Conservation (phyloP, 2,113 vertebrate genomes). For the Dasyprocta punctata region DNA sequence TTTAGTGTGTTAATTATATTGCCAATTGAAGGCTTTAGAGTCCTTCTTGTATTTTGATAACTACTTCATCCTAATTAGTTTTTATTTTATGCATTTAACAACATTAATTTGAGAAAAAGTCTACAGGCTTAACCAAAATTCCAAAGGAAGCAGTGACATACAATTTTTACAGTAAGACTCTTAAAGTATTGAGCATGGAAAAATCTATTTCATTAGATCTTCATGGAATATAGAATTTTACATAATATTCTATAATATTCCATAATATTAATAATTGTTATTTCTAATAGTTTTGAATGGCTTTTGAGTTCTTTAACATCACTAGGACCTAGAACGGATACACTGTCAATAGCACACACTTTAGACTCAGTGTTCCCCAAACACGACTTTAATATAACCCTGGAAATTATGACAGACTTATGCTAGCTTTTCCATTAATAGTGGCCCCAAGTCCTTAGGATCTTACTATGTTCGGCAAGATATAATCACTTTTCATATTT, state of each 20-base stretch:
- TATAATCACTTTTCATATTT: not conserved
- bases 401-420: not conserved
- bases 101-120: not conserved
- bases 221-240: not conserved
- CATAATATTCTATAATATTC: not conserved
- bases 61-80: not conserved
- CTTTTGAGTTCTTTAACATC: not conserved
- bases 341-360: not conserved
- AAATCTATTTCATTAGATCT: not conserved
- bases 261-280: not conserved
- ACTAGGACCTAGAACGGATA: not conserved
- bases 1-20: slow-evolving; percentile 33
- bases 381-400: not conserved
- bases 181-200: not conserved
- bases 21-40: not conserved
- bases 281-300: not conserved
- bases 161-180: slow-evolving; percentile 25
- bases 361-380: not conserved
- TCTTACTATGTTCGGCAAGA: not conserved
- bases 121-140: not conserved
- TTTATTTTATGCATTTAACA: not conserved
- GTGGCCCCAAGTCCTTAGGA: not conserved
- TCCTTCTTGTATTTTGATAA: slow-evolving; percentile 25
- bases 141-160: not conserved
- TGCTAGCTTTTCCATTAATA: not conserved